These are phyloP conservation scores for Dermolepida albohirtum DNA, from an alignment of 2,888 invertebrate species.

Conservation along the genomic window DNA sequence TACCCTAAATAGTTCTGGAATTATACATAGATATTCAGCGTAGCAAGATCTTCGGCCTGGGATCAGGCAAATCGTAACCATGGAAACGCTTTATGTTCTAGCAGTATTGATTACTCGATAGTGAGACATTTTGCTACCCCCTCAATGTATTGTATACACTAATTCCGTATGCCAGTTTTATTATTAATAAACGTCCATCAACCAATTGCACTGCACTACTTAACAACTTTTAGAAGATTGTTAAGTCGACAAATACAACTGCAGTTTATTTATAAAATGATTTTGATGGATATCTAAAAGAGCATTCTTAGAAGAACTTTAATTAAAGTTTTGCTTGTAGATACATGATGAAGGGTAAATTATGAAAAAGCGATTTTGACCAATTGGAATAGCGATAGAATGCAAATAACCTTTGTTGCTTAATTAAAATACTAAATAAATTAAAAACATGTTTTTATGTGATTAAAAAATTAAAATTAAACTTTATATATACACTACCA, in stretches of 20 bases:
- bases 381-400: conserved; percentile 10
- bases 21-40: conserved; percentile 9
- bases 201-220: conserved; percentile 8
- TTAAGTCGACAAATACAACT: background rate
- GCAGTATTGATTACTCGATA: conserved; percentile 48
- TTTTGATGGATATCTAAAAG: background rate
- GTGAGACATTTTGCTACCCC: conserved; percentile 19
- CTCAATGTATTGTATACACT: conserved; percentile 7
- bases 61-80: conserved; percentile 51
- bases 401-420: conserved; percentile 3
- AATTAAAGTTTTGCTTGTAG: conserved; percentile 16
- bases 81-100: conserved; percentile 50
- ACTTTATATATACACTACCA: too few relatives aligned
- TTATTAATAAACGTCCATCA: conserved; percentile 38
- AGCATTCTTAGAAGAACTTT: conserved; percentile 27
- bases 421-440: too few relatives aligned
- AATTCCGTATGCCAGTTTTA: conserved; percentile 30
- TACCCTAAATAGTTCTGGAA: conserved; percentile 15
- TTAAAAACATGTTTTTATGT: too few relatives aligned
- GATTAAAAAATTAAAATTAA: too few relatives aligned
- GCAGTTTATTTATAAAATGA: conserved; percentile 12
- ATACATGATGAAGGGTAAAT: conserved; percentile 20
- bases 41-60: conserved; percentile 40
- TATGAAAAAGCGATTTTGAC: conserved; percentile 33
- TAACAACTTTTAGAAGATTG: background rate